These are phyloP conservation scores for Epinephelus awoara DNA, from an alignment of 2,797 vertebrate species.

Conservation along the genomic window DNA sequence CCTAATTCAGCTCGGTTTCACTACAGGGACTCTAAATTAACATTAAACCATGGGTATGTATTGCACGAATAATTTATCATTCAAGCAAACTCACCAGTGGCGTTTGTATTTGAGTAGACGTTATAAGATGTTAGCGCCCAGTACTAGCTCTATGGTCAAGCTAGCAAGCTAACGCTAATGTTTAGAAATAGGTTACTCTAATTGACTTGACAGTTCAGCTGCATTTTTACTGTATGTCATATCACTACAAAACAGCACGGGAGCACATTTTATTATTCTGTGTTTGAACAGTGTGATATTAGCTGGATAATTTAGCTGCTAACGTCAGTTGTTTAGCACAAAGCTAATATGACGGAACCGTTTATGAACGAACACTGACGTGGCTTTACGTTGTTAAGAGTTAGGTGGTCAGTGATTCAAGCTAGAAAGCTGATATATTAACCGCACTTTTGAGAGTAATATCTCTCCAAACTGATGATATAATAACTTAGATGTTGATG, in stretches of 20 bases:
- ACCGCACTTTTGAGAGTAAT: background rate
- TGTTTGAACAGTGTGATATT: background rate
- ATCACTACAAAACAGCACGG: rapidly evolving
- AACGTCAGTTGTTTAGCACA: background rate
- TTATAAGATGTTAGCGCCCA: background rate
- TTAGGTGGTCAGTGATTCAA: background rate
- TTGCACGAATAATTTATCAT: background rate
- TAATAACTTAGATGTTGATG: background rate
- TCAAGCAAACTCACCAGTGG: background rate
- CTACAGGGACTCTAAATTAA: background rate
- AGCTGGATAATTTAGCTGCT: rapidly evolving
- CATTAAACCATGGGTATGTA: constrained; percentile 76
- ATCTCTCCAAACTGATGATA: too few species aligned
- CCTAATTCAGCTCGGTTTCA: background rate
- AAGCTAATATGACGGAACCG: constrained; percentile 53
- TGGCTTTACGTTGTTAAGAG: constrained; percentile 62
- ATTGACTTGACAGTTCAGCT: background rate
- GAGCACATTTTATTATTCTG: too few species aligned
- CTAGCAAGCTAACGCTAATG: constrained; percentile 27
- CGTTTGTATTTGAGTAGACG: background rate
- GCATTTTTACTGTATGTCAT: rapidly evolving
- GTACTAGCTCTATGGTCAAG: background rate
- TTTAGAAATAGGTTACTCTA: background rate
- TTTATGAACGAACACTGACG: constrained; percentile 78
- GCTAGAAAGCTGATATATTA: background rate